phyloP scores from a whole-genome alignment of 2,888 invertebrate genomes.

The Timandra comae region DNA sequence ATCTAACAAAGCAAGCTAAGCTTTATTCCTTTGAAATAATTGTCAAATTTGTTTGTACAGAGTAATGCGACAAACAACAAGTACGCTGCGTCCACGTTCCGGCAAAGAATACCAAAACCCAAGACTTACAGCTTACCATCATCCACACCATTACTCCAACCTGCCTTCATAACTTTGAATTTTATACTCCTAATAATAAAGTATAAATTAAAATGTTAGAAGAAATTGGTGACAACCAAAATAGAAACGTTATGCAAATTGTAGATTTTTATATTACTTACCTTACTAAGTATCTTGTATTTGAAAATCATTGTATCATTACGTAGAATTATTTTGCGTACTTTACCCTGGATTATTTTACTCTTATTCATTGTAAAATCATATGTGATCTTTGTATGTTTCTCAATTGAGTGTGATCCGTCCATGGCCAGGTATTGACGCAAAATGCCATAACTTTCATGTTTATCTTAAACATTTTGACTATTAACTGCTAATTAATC shows the following conservation, averaged over 20 bases:
- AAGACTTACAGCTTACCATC: slow-evolving; percentile 27
- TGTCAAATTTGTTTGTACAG: slow-evolving; percentile 28
- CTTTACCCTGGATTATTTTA: too few species aligned
- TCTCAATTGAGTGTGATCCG: slow-evolving; percentile 50
- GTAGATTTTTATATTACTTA: too few species aligned
- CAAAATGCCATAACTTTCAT: background rate
- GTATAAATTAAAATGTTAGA: too few species aligned
- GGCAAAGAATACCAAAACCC: slow-evolving; percentile 88
- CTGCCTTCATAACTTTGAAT: slow-evolving; percentile 31
- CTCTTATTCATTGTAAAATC: too few species aligned
- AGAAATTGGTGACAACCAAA: too few species aligned
- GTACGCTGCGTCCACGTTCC: slow-evolving; percentile 87
- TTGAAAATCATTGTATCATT: too few species aligned
- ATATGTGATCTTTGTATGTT: slow-evolving; percentile 14
- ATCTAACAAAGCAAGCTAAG: too few species aligned
- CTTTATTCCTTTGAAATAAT: background rate
- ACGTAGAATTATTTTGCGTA: too few species aligned
- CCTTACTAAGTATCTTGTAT: too few species aligned
- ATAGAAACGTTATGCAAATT: too few species aligned
- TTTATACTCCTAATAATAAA: too few species aligned
- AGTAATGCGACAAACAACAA: slow-evolving; percentile 57
- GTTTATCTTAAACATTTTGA: background rate
- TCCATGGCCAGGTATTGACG: slow-evolving; percentile 38
- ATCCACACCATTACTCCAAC: slow-evolving; percentile 33
- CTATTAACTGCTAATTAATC: background rate